Conservation (phyloP, 2,797 vertebrate genomes). For the Argya squamiceps region DNA sequence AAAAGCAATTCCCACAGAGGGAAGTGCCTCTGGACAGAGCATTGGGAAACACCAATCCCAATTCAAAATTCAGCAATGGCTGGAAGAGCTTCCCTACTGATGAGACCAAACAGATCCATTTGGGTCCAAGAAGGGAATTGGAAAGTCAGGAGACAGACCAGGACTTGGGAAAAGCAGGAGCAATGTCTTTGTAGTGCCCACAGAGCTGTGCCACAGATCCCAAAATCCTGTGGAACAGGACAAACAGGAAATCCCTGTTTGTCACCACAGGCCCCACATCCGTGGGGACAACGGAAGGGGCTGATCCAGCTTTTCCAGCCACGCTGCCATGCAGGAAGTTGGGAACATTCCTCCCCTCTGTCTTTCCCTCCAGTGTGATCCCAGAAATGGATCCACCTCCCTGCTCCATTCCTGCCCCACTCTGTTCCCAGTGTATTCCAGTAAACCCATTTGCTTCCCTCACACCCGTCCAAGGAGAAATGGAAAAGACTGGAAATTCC, state of each 20-base stretch:
- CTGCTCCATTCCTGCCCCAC: neutral
- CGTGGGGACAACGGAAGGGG: neutral
- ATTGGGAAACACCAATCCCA: neutral
- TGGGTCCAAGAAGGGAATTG: neutral
- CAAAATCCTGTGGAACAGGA: neutral
- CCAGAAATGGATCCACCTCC: neutral
- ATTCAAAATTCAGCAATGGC: fast-evolving
- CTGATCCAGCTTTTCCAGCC: neutral
- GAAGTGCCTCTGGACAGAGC: fast-evolving
- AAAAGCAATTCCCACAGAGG: neutral
- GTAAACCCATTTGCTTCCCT: neutral
- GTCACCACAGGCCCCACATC: neutral
- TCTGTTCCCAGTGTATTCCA: neutral
- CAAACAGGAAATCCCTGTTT: neutral
- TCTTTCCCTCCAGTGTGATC: neutral
- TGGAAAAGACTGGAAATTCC: neutral
- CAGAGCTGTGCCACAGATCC: neutral
- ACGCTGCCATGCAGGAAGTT: fast-evolving
- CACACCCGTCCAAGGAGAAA: fast-evolving
- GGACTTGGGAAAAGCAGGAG: neutral
- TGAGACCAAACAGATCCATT: neutral
- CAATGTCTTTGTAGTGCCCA: fast-evolving
- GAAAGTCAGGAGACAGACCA: neutral
- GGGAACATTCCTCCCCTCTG: neutral
- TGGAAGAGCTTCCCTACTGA: neutral